Conservation (phyloP, 35 echinoderm and acorn worm genomes). For the Hemicentrotus pulcherrimus region DNA sequence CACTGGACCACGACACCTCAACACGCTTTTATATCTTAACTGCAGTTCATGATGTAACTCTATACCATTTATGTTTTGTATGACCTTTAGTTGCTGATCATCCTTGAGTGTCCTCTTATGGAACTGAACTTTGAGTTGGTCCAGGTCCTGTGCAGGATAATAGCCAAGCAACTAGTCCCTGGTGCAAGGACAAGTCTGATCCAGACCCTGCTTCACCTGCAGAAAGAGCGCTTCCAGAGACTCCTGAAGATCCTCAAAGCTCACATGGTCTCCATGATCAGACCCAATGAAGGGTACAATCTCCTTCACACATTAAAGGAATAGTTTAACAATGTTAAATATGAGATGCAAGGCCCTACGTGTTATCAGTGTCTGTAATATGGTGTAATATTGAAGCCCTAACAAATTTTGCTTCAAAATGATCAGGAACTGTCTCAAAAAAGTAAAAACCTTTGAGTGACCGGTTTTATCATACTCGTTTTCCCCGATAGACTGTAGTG, state of each 20-base stretch:
- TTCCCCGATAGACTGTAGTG: no score
- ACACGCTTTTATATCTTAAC: background rate
- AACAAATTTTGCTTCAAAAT: no score
- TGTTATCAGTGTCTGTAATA: no score
- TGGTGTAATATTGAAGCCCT: no score
- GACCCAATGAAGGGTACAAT: slow-evolving; percentile 83
- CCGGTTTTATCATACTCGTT: no score
- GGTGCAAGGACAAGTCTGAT: slow-evolving; percentile 60
- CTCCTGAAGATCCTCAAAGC: slow-evolving; percentile 70
- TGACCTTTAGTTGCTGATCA: slow-evolving; percentile 53
- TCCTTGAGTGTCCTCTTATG: slow-evolving; percentile 80
- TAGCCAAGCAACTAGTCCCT: slow-evolving; percentile 60
- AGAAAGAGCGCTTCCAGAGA: slow-evolving; percentile 61
- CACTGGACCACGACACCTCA: no score
- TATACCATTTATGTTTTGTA: no score
- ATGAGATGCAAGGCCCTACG: no score
- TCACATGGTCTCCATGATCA: slow-evolving; percentile 65
- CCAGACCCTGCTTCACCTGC: slow-evolving; percentile 59
- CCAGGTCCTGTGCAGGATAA: slow-evolving; percentile 67
- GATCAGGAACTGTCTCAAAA: no score
- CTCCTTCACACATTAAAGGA: background rate
- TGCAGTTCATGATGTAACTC: no score
- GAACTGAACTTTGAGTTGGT: slow-evolving; percentile 66
- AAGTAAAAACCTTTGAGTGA: no score
- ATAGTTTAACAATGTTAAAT: no score